phyloP scores from a whole-genome alignment of 2,888 invertebrate species.

The Agrochola lychnidis region DNA sequence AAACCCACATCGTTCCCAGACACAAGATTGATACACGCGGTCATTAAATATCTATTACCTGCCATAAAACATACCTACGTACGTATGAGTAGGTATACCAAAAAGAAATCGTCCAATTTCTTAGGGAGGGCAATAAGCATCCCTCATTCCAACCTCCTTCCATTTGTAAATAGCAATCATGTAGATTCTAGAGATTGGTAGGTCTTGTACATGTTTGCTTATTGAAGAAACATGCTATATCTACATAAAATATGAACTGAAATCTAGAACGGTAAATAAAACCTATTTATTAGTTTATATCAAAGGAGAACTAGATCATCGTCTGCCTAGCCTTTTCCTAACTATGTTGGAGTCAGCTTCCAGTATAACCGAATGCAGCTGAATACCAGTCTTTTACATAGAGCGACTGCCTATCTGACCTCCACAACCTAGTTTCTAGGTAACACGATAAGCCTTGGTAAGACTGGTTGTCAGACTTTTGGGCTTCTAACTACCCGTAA shows the following conservation, averaged over 20 bases:
- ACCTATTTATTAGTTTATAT: not conserved
- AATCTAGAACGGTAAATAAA: not conserved
- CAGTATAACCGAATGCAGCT: no score
- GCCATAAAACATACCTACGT: not conserved
- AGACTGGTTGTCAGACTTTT: no score
- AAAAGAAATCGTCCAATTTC: slow-evolving; percentile 39
- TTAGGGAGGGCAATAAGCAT: slow-evolving; percentile 25
- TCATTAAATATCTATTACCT: slow-evolving; percentile 30
- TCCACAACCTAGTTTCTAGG: no score
- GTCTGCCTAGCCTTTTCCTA: no score
- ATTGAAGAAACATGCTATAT: not conserved
- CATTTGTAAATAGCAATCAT: slow-evolving; percentile 45
- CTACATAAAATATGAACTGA: slow-evolving; percentile 2
- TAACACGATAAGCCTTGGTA: no score
- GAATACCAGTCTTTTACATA: no score
- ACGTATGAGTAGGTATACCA: not conserved
- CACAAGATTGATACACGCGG: slow-evolving; percentile 6
- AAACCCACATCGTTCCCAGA: not conserved
- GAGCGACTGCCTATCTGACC: no score
- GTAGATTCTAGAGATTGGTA: slow-evolving; percentile 31
- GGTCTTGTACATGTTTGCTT: slow-evolving; percentile 1
- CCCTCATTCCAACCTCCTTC: slow-evolving; percentile 26
- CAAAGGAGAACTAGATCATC: not conserved
- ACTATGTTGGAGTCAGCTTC: no score
- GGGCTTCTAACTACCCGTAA: no score